These are phyloP conservation scores for Ornithorhynchus anatinus DNA, from an alignment of 2,113 vertebrate species.

Conservation along the genomic window DNA sequence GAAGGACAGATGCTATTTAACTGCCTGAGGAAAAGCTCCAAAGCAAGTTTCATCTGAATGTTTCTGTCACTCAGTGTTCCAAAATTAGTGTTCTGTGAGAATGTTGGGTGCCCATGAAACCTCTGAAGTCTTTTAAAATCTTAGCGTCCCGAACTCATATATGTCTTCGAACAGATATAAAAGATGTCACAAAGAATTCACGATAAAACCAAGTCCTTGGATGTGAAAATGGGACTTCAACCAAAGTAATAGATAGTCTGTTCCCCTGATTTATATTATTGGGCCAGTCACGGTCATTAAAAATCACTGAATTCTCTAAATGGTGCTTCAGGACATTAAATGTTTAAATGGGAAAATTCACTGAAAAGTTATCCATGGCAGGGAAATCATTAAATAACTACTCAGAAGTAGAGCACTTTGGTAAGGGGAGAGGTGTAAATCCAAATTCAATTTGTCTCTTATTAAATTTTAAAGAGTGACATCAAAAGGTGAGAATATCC, in stretches of 20 bases:
- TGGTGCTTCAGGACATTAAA: constrained; percentile 7
- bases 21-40: background rate
- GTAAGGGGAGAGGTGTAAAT: background rate
- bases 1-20: too few relatives aligned
- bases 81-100: background rate
- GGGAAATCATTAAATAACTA: constrained; percentile 4
- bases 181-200: constrained; percentile 5
- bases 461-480: background rate
- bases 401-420: background rate
- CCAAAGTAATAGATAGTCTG: background rate
- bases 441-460: background rate
- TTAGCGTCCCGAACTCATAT: background rate
- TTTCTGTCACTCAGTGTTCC: background rate
- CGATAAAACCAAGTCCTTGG: constrained; percentile 1
- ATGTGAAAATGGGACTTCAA: constrained; percentile 10
- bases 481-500: background rate
- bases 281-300: background rate
- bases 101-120: background rate
- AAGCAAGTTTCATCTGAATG: background rate
- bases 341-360: constrained; percentile 9
- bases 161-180: constrained; percentile 19
- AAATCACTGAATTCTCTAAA: background rate
- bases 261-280: background rate
- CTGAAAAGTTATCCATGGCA: constrained; percentile 16
- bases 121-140: background rate